phyloP scores from a whole-genome alignment of 2,113 vertebrate genomes.

The Zosterops borbonicus region DNA sequence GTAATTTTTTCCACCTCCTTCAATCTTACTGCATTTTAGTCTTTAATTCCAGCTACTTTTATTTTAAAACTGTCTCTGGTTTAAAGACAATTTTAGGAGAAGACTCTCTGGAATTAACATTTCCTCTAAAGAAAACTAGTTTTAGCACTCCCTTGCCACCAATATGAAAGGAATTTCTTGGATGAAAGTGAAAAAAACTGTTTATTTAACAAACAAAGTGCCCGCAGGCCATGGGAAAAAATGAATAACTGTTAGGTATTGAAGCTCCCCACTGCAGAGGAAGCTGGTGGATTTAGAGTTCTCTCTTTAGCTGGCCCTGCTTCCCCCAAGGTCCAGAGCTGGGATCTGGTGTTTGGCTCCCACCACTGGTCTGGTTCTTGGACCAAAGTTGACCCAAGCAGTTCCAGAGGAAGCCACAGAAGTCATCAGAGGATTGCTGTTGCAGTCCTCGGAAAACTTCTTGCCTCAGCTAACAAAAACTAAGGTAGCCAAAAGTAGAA shows the following conservation, averaged over 20 bases:
- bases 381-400: background rate
- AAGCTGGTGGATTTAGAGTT: background rate
- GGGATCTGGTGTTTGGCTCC: rapidly evolving
- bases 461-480: background rate
- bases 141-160: background rate
- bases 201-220: background rate
- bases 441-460: background rate
- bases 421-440: background rate
- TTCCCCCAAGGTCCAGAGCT: rapidly evolving
- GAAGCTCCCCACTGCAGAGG: background rate
- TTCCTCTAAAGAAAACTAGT: background rate
- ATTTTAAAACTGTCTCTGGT: background rate
- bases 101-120: background rate
- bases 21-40: background rate
- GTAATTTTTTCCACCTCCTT: background rate
- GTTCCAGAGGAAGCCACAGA: background rate
- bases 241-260: background rate
- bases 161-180: background rate
- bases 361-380: background rate
- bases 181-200: background rate
- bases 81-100: background rate
- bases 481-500: background rate
- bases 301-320: background rate
- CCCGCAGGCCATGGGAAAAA: background rate
- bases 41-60: background rate